phyloP scores from a whole-genome alignment of 2,888 invertebrate genomes.

The Drosophila niveifrons region DNA sequence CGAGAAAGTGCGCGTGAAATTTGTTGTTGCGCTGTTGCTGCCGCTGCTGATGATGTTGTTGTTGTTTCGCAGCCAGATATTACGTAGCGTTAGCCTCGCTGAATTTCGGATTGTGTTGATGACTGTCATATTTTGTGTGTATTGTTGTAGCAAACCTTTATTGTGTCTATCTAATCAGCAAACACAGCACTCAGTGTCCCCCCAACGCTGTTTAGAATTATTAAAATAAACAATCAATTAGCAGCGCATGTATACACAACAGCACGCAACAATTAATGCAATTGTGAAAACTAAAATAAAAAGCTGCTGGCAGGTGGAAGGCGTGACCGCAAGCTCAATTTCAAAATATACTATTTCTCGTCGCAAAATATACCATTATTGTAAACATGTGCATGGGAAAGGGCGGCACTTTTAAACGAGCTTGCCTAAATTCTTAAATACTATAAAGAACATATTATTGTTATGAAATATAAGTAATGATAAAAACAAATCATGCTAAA shows the following conservation, averaged over 20 bases:
- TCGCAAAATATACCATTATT: not conserved
- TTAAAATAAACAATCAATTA: slow-evolving; percentile 26
- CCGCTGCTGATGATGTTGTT: slow-evolving; percentile 12
- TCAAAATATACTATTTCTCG: not conserved
- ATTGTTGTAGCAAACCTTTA: slow-evolving; percentile 9
- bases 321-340: not conserved
- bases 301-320: slow-evolving; percentile 51
- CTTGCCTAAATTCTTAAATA: not conserved
- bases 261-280: slow-evolving; percentile 45
- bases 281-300: slow-evolving; percentile 35
- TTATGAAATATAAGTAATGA: too few species aligned
- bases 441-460: too few species aligned
- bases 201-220: not conserved
- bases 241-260: slow-evolving; percentile 49
- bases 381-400: not conserved
- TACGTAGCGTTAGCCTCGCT: slow-evolving; percentile 53
- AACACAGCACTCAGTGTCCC: slow-evolving; percentile 13
- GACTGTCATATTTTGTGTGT: slow-evolving; percentile 53
- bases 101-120: slow-evolving; percentile 64
- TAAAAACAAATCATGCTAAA: not conserved
- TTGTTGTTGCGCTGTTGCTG: slow-evolving; percentile 32
- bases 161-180: slow-evolving; percentile 50
- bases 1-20: slow-evolving; percentile 72
- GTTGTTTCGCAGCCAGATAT: slow-evolving; percentile 38
- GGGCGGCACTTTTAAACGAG: not conserved